These are phyloP conservation scores for Nomada lathburiana DNA, from an alignment of 2,888 invertebrate species.

Conservation along the genomic window DNA sequence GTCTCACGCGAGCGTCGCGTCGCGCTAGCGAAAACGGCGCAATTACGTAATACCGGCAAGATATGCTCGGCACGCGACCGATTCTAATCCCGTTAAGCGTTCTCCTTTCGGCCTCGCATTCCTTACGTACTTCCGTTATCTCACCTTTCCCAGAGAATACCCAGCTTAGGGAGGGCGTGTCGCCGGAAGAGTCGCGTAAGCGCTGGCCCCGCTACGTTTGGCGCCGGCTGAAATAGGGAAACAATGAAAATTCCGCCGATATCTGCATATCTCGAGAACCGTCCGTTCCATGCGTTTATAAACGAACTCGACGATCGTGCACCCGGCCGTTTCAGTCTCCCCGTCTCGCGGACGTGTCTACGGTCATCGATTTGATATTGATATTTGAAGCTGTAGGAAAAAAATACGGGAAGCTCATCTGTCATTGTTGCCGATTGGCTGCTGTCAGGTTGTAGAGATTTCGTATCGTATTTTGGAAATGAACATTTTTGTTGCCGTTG, in stretches of 20 bases:
- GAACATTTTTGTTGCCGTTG: not conserved
- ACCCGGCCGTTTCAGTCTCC: not conserved
- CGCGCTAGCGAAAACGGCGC: slow-evolving; percentile 39
- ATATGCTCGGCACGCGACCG: slow-evolving; percentile 75
- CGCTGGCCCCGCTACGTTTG: slow-evolving; percentile 8
- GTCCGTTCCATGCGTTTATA: slow-evolving; percentile 34
- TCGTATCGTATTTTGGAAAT: not conserved
- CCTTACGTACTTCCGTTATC: slow-evolving; percentile 71
- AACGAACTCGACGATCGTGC: slow-evolving; percentile 18
- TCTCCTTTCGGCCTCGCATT: slow-evolving; percentile 68
- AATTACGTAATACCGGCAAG: slow-evolving; percentile 67
- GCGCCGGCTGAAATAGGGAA: slow-evolving; percentile 57
- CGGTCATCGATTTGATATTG: not conserved
- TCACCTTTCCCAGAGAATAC: slow-evolving; percentile 55
- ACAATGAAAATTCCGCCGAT: slow-evolving; percentile 63
- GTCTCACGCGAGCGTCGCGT: slow-evolving; percentile 9
- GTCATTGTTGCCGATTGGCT: not conserved
- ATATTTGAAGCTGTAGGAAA: not conserved
- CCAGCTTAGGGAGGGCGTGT: slow-evolving; percentile 34
- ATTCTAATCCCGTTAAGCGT: slow-evolving; percentile 75
- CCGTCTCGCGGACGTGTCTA: not conserved
- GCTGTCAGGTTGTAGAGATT: not conserved
- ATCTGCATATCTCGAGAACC: slow-evolving; percentile 54
- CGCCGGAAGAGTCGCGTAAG: slow-evolving; percentile 53
- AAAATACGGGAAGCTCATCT: too few relatives aligned